Percentiles rank a stretch among this genome's conserved stretches.
Evolutionary conservation across 2,797 vertebrate species (phyloP).

Genomic region (Mormyrus hasselquistii): DNA sequence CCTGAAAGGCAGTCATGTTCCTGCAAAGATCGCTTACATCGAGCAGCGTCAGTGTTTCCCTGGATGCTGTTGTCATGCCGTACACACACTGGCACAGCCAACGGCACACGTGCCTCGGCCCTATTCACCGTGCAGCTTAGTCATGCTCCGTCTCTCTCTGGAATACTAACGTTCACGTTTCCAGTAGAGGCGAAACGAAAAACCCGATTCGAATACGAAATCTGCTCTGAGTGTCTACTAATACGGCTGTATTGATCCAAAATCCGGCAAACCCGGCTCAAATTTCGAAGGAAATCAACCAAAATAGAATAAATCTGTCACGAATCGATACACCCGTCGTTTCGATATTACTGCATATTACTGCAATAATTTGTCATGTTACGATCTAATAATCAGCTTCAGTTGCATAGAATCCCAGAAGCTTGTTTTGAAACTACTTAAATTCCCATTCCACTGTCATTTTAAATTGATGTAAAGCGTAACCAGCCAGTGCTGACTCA

Average conservation of each 20-base stretch:
- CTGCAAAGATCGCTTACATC: not conserved
- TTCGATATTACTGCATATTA: not conserved
- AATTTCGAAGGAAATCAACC: not conserved
- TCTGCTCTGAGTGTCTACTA: not conserved
- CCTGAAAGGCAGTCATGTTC: not conserved
- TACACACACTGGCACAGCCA: not conserved
- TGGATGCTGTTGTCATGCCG: not conserved
- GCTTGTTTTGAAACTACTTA: not conserved
- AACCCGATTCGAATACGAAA: not conserved
- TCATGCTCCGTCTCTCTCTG: not conserved
- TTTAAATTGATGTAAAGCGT: not conserved
- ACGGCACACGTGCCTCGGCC: not conserved
- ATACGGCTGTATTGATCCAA: not conserved
- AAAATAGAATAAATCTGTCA: not conserved
- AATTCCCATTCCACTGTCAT: not conserved
- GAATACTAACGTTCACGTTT: not conserved
- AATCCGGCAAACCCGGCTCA: not conserved
- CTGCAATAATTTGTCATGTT: not conserved
- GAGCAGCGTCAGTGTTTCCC: not conserved
- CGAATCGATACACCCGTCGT: not conserved
- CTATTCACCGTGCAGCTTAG: not conserved
- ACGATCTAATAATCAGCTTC: not conserved
- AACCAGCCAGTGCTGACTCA: not conserved
- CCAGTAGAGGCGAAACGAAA: not conserved
- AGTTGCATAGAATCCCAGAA: not conserved